Conservation (phyloP, 2,113 vertebrate species). For the Microcebus murinus region DNA sequence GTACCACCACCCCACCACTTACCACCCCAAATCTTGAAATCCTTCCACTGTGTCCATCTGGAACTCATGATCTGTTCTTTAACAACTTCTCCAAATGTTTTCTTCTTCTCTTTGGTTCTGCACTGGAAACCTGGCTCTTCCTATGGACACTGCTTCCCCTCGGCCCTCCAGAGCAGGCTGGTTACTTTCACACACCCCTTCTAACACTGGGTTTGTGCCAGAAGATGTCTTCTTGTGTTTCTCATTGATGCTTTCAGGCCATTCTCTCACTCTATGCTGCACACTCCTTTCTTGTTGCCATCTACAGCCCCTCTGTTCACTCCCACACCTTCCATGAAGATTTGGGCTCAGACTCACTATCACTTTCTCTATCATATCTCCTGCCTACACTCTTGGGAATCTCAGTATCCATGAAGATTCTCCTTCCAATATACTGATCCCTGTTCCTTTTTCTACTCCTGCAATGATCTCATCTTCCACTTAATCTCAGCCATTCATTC, state of each 20-base stretch:
- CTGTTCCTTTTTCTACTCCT: neutral
- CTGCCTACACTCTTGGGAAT: neutral
- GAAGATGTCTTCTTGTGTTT: neutral
- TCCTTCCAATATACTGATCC: neutral
- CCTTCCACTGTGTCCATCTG: neutral
- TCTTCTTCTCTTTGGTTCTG: neutral
- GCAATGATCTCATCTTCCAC: no score
- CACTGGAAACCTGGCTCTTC: neutral
- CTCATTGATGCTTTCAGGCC: neutral
- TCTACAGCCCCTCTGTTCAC: neutral
- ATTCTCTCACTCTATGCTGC: neutral
- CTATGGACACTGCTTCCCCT: neutral
- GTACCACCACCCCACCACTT: no score
- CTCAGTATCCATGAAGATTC: neutral
- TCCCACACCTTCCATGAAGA: neutral
- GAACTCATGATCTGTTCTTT: neutral
- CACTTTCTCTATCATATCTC: neutral
- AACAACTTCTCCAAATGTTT: neutral
- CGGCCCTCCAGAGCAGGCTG: neutral
- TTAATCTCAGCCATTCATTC: neutral
- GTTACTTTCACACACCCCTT: neutral
- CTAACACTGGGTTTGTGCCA: no score
- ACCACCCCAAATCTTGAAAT: neutral
- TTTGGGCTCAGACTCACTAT: neutral
- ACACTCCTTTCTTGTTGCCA: fast-evolving